phyloP scores from a whole-genome alignment of 2,797 vertebrate species.

The Galaxias olidus region DNA sequence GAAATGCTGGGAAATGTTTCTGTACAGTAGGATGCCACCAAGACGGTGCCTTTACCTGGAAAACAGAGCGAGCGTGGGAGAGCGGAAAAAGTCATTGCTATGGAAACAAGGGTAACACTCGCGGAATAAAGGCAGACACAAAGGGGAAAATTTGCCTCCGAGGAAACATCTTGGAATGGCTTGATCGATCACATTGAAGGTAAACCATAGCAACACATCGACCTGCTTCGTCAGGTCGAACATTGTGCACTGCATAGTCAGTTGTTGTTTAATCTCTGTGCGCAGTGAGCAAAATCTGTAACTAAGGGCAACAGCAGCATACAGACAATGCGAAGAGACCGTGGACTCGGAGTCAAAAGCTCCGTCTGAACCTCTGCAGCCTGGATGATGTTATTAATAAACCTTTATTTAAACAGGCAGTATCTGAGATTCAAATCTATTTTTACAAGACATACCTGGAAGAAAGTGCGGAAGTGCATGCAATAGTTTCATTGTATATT shows the following conservation, averaged over 20 bases:
- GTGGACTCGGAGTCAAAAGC: constrained; percentile 7
- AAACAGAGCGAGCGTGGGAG: constrained; percentile 64
- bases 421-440: no score
- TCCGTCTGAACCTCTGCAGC: constrained; percentile 17
- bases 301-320: constrained; percentile 30
- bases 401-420: no score
- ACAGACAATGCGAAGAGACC: constrained; percentile 32
- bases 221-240: constrained; percentile 40
- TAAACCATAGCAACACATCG: constrained; percentile 19
- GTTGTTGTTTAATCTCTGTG: constrained; percentile 5
- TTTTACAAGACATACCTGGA: no score
- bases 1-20: constrained; percentile 59
- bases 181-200: constrained; percentile 22
- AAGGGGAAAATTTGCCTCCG: constrained; percentile 34
- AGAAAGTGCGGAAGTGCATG: no score
- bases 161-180: constrained; percentile 46
- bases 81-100: constrained; percentile 72
- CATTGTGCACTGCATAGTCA: neutral
- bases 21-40: constrained; percentile 60
- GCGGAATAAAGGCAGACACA: constrained; percentile 43
- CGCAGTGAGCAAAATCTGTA: constrained; percentile 18
- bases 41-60: constrained; percentile 66
- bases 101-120: constrained; percentile 77
- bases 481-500: no score
- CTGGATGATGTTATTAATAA: constrained; percentile 5